A percentile compares a stretch with the other conserved stretches of the same genome.
These are phyloP conservation scores for Caranx ignobilis DNA, from an alignment of 2,113 vertebrate species.

Conservation along the genomic window DNA sequence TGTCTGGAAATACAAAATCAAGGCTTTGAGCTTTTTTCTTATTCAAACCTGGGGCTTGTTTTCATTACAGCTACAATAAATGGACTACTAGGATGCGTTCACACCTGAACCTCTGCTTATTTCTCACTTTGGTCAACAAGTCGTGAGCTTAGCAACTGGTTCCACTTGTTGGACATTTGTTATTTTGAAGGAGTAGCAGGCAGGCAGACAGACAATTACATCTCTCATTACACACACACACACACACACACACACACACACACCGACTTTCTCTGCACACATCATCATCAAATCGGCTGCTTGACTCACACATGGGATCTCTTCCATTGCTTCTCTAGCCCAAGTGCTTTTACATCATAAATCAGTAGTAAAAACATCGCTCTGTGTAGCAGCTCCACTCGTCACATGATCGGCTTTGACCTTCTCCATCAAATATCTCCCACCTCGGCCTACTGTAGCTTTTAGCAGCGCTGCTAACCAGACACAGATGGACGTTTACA, in stretches of 20 bases:
- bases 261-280: conserved; percentile 33
- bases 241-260: conserved; percentile 37
- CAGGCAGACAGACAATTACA: conserved; percentile 37
- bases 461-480: conserved; percentile 74
- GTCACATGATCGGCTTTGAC: conserved; percentile 75
- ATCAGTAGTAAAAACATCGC: conserved; percentile 76
- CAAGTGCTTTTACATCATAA: conserved; percentile 71
- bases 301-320: conserved; percentile 58
- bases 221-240: conserved; percentile 43
- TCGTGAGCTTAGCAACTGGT: conserved; percentile 3
- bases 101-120: neutral
- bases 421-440: conserved; percentile 74
- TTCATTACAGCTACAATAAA: conserved; percentile 3
- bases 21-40: conserved; percentile 10
- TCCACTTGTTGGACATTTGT: conserved; percentile 1
- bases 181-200: conserved; percentile 17
- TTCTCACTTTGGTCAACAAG: neutral
- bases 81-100: conserved; percentile 1
- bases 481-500: conserved; percentile 75
- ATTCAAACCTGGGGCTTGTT: conserved; percentile 4
- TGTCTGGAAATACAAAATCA: conserved; percentile 25
- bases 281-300: conserved; percentile 40
- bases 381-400: conserved; percentile 69
- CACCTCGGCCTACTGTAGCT: conserved; percentile 74
- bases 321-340: conserved; percentile 44